A percentile compares a stretch with the other conserved stretches of the same genome.
Evolutionary conservation across 1,140 invertebrate species (phyloP).

Genomic region (Diabrotica virgifera): DNA sequence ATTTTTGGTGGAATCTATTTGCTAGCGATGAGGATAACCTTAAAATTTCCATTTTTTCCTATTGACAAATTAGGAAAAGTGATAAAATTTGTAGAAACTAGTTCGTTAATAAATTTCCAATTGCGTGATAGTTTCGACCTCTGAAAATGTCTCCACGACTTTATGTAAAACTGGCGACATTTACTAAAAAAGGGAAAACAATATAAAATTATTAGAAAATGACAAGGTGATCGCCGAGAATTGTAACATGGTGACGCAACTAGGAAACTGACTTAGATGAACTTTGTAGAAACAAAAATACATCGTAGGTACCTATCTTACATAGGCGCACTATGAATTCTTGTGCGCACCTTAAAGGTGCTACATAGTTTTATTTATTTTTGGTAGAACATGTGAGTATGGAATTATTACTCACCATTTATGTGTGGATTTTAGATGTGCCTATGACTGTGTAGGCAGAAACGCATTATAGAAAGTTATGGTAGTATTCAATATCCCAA

Average conservation of each 20-base stretch:
- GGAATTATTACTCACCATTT: too few species aligned
- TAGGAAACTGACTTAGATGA: constrained; percentile 12
- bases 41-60: neutral
- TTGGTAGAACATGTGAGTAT: neutral
- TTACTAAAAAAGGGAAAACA: constrained; percentile 11
- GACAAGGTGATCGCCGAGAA: constrained; percentile 14
- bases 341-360: neutral
- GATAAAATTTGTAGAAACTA: neutral
- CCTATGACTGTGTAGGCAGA: too few species aligned
- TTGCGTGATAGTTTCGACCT: constrained; percentile 16
- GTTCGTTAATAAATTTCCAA: neutral
- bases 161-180: constrained; percentile 9
- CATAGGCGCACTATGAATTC: neutral
- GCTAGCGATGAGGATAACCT: too few species aligned
- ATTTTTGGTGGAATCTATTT: too few species aligned
- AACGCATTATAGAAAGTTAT: too few species aligned
- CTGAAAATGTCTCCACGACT: constrained; percentile 12
- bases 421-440: too few species aligned
- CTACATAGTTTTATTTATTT: neutral
- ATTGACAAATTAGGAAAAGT: constrained; percentile 11
- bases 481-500: neutral
- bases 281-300: neutral
- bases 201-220: constrained; percentile 16
- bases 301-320: neutral
- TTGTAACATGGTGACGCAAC: constrained; percentile 20